Conservation (phyloP, 2,797 vertebrate genomes). For the Poecilia wingei region DNA sequence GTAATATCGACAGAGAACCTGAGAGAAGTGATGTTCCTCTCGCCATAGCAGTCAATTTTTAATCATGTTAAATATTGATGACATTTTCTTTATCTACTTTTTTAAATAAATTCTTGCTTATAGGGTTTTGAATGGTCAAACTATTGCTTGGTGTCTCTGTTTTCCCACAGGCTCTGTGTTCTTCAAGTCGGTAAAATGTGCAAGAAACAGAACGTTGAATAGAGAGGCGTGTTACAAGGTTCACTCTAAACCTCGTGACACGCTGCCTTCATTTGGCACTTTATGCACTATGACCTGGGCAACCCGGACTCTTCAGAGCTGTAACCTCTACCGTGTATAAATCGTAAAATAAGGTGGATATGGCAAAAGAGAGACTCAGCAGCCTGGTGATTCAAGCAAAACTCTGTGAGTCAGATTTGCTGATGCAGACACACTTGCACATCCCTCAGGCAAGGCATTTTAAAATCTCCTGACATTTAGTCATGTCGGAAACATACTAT, state of each 20-base stretch:
- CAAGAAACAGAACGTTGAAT: neutral
- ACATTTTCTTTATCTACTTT: neutral
- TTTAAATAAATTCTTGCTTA: no score
- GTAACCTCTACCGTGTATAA: neutral
- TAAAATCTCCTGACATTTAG: slow-evolving; percentile 12
- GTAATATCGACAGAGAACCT: neutral
- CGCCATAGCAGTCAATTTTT: neutral
- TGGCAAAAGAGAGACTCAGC: neutral
- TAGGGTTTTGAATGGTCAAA: no score
- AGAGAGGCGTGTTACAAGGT: neutral
- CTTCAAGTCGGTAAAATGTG: neutral
- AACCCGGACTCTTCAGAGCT: neutral
- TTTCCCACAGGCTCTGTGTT: neutral
- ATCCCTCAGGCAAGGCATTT: neutral
- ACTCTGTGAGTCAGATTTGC: slow-evolving; percentile 10
- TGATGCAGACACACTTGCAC: slow-evolving; percentile 1
- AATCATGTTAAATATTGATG: neutral
- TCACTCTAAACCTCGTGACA: neutral
- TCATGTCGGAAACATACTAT: neutral
- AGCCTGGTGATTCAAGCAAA: neutral
- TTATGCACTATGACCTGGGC: neutral
- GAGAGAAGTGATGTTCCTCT: no score
- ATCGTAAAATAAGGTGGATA: slow-evolving; percentile 3
- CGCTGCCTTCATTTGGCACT: neutral
- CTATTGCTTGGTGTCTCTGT: neutral